These are phyloP conservation scores for Neomorphus geoffroyi DNA, from an alignment of 2,797 vertebrate species.

Conservation along the genomic window DNA sequence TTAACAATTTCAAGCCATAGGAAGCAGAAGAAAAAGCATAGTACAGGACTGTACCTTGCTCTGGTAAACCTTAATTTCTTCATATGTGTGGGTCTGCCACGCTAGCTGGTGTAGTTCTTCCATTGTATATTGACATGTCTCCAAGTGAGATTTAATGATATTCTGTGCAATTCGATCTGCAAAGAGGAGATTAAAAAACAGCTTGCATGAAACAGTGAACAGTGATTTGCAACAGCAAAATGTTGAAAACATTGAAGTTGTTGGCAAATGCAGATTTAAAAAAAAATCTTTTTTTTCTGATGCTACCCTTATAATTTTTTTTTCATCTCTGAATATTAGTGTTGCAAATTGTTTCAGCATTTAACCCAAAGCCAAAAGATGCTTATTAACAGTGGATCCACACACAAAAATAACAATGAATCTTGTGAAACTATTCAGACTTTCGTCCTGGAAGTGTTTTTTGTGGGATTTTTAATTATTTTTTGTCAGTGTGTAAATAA, in stretches of 20 bases:
- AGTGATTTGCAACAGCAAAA: not conserved
- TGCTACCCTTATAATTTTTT: not conserved
- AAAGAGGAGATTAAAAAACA: constrained; percentile 13
- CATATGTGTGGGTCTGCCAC: constrained; percentile 98
- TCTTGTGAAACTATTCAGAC: not conserved
- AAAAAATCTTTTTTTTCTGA: not conserved
- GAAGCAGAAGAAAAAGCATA: not conserved
- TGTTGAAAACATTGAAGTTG: not conserved
- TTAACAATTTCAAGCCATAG: not conserved
- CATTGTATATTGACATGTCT: constrained; percentile 98
- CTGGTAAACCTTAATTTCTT: constrained; percentile 98
- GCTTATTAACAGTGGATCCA: not conserved
- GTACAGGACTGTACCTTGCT: constrained; percentile 86
- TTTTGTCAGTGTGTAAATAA: not conserved
- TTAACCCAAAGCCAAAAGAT: not conserved
- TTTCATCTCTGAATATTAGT: not conserved
- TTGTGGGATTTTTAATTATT: too few relatives aligned
- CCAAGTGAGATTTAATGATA: constrained; percentile 99
- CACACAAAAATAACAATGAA: not conserved
- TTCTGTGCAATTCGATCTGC: constrained; percentile 98
- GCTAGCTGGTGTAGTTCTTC: constrained; percentile 97
- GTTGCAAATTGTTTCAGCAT: not conserved
- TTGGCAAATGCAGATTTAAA: not conserved
- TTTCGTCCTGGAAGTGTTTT: not conserved
- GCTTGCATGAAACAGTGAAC: not conserved